Conservation (phyloP, 2,888 invertebrate species). For the Allacma fusca region DNA sequence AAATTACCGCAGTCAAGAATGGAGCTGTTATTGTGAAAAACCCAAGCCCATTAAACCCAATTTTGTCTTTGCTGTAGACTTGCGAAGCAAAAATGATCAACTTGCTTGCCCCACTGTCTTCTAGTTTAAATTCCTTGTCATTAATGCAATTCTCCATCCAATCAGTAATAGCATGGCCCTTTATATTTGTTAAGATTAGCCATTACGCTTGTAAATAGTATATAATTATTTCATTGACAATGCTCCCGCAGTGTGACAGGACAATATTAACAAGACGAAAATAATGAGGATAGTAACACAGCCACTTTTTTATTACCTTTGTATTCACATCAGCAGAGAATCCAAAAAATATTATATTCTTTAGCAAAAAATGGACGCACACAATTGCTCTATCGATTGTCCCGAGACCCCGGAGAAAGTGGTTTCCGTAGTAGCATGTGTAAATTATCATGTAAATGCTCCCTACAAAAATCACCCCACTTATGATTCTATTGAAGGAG, state of each 20-base stretch:
- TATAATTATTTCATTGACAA: too few relatives aligned
- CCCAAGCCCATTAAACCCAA: slow-evolving; percentile 12
- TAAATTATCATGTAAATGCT: neutral
- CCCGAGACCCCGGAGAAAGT: neutral
- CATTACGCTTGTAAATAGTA: too few relatives aligned
- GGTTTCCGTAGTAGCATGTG: slow-evolving; percentile 1
- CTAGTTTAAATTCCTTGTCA: neutral
- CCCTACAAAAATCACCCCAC: neutral
- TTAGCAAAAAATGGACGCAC: neutral
- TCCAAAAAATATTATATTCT: neutral
- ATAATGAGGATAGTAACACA: neutral
- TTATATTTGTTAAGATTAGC: neutral
- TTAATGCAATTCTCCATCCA: slow-evolving; percentile 4
- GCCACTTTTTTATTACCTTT: neutral
- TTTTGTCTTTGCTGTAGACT: neutral
- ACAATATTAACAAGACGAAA: neutral
- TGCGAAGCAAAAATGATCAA: slow-evolving; percentile 18
- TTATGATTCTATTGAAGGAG: neutral
- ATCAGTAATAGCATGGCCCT: slow-evolving; percentile 7
- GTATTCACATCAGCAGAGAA: slow-evolving; percentile 1
- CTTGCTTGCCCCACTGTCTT: too few relatives aligned
- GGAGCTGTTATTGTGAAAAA: slow-evolving; percentile 10
- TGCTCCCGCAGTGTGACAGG: too few relatives aligned
- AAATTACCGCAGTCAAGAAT: slow-evolving; percentile 2
- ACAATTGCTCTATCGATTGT: neutral